phyloP scores from a whole-genome alignment of 2,888 invertebrate species.

The Caenorhabditis auriculariae region DNA sequence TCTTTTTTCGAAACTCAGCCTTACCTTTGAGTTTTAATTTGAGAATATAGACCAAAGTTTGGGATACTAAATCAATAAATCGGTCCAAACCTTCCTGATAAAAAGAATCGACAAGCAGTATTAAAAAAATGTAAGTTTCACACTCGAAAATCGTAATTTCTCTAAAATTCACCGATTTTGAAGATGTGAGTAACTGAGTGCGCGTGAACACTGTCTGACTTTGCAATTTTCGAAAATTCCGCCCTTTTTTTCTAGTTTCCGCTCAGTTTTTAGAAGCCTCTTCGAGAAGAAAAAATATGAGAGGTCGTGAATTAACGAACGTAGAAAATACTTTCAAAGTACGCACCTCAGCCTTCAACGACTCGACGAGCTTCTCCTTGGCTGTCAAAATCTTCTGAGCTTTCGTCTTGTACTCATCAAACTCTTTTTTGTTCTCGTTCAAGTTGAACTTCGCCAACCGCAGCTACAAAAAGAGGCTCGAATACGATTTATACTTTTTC shows the following conservation, averaged over 20 bases:
- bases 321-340: not conserved
- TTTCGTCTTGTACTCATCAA: slow-evolving; percentile 78
- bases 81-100: too few species aligned
- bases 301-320: not conserved
- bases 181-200: too few species aligned
- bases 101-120: too few species aligned
- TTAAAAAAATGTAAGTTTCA: too few species aligned
- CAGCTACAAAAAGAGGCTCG: slow-evolving; percentile 62
- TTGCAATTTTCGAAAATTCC: not conserved
- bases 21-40: too few species aligned
- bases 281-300: not conserved
- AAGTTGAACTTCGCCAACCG: slow-evolving; percentile 64
- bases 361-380: slow-evolving; percentile 76
- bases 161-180: too few species aligned
- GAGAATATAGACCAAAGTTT: too few species aligned
- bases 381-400: slow-evolving; percentile 76
- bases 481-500: not conserved
- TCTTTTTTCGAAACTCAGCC: too few species aligned
- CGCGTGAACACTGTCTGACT: not conserved
- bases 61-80: too few species aligned
- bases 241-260: not conserved
- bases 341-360: slow-evolving; percentile 65
- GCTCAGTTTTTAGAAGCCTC: slow-evolving; percentile 61
- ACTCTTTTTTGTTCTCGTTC: slow-evolving; percentile 69
- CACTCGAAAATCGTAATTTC: too few species aligned